Evolutionary conservation across 2,113 vertebrate species (phyloP), one percentile per base, ranked within the genome.

Genomic region (Trogon melanurus): DNA sequence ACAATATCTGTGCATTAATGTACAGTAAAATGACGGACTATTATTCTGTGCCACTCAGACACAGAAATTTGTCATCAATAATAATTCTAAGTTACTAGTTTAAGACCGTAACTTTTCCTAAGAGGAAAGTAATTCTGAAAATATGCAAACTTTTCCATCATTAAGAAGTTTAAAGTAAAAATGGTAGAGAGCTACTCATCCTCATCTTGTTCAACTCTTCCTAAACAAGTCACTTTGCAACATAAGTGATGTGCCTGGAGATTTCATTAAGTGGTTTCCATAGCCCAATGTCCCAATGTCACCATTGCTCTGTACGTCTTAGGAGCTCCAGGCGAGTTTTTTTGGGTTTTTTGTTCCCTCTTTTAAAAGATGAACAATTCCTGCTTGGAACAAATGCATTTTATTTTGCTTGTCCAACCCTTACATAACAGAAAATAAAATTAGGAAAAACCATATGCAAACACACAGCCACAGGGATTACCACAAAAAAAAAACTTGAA

Each of bases 51-150:
- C 80, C 84, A 91, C 88, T 97, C 95, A 94, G 70, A 91, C 64
- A 89, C 54, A 73, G 51, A 93, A 93, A 92, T 92, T 95, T 95
- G 75, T 93, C 92, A 96, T 95, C 91, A 95, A 91, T 97, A 97
- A 79, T 96, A 97, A 95, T 88, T 97, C 79, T 91, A 93, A 96
- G 92, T 91, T 81, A 93, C 85, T 72, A 91, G 76, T 67, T 89
- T 72, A 91, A 94, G 92, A 94, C 45, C 23, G 30, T 87, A 84
- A 79, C 94, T 96, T 91, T 96, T 89, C 80, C 76, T 88, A 92
- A 73, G 72, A 88, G 66, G 53, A 34, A 92, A 89, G 74, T 92
- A 92, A 96, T 95, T 95, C 89, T 96, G 80, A 79, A 94, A 96
- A 93, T 76, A 91, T 2, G 21, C 4, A 8, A 95, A 88, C 67